Evolutionary conservation across 1,140 invertebrate species (phyloP).

Genomic region (Diabrotica undecimpunctata): DNA sequence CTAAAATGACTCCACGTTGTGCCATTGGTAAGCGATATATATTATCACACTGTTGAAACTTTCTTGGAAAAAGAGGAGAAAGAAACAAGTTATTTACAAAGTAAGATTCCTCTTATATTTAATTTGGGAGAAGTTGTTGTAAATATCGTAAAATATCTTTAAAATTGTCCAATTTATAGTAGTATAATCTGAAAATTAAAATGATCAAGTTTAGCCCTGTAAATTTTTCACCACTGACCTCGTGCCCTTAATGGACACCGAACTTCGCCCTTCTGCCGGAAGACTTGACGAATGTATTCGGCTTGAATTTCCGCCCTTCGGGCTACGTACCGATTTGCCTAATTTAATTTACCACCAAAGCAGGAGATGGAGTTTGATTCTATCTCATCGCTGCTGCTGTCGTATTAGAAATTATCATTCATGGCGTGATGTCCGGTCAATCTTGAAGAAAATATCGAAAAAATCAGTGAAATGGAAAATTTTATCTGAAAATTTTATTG

Average conservation of each 20-base stretch:
- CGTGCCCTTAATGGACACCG: conserved; percentile 12
- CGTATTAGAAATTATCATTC: neutral
- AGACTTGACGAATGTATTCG: conserved; percentile 17
- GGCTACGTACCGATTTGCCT: conserved; percentile 14
- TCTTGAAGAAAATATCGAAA: neutral
- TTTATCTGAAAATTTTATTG: neutral
- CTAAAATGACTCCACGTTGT: no score
- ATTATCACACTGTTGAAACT: no score
- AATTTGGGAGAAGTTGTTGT: no score
- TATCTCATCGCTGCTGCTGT: neutral
- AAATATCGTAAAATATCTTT: no score
- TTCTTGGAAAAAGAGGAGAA: no score
- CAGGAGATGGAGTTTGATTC: neutral
- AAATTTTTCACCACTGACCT: conserved; percentile 1
- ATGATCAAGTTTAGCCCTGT: neutral
- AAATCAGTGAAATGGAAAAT: neutral
- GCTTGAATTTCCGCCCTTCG: conserved; percentile 12
- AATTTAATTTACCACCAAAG: conserved; percentile 9
- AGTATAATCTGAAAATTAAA: no score
- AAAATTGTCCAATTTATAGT: no score
- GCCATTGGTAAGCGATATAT: no score
- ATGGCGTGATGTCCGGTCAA: neutral
- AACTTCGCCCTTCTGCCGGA: conserved; percentile 4
- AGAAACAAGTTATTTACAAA: no score
- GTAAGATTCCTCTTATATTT: no score